These are phyloP conservation scores for Caenorhabditis briggsae DNA, from an alignment of 1,140 invertebrate species.

Conservation along the genomic window DNA sequence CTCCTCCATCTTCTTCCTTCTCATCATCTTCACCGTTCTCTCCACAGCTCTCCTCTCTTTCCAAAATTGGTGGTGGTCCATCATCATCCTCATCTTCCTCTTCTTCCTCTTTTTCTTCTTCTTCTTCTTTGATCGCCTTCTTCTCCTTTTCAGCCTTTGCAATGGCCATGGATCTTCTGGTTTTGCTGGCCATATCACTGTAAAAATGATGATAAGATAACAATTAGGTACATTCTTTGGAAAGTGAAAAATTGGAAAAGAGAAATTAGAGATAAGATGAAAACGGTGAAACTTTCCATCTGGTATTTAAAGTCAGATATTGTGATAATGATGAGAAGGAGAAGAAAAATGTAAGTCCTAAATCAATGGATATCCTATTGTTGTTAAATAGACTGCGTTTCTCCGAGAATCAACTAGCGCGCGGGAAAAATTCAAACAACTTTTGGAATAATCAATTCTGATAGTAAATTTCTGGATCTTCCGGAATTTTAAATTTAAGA, in stretches of 20 bases:
- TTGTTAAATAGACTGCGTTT: too few species aligned
- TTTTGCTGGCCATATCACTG: neutral
- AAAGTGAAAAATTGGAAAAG: neutral
- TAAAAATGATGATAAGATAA: neutral
- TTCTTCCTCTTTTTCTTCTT: neutral
- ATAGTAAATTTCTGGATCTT: too few species aligned
- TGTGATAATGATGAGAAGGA: too few species aligned
- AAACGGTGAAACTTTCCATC: too few species aligned
- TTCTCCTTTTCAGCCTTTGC: neutral
- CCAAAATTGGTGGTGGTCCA: conserved; percentile 17
- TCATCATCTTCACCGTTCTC: conserved; percentile 19
- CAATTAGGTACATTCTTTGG: neutral
- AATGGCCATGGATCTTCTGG: neutral
- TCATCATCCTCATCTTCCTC: conserved; percentile 16
- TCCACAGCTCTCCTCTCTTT: conserved; percentile 36
- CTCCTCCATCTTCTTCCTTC: neutral
- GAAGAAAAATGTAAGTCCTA: too few species aligned
- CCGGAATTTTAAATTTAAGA: too few species aligned
- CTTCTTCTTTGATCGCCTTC: neutral
- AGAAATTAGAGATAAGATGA: neutral
- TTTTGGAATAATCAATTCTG: too few species aligned
- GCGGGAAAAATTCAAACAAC: too few species aligned
- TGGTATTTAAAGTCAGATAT: too few species aligned
- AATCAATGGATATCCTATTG: too few species aligned
- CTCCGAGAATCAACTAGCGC: too few species aligned